Evolutionary conservation across 1,140 invertebrate genomes (phyloP), one percentile per base, ranked within the genome.

Genomic region (Vanessa tameamea): DNA sequence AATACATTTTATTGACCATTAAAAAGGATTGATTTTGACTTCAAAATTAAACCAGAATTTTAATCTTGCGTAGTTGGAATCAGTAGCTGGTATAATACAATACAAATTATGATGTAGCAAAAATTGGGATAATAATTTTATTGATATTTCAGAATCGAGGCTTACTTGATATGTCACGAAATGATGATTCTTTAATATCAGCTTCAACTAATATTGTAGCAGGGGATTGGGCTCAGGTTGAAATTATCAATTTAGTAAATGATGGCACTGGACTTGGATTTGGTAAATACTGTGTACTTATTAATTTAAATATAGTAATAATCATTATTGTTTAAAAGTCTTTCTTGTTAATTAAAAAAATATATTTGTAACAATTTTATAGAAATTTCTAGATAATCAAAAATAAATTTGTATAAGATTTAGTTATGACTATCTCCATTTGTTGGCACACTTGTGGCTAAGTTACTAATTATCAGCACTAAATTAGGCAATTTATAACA

Each of bases 221-320:
- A 83, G 97, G 97, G 78, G 98, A 99, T 93, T 99, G 98, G 97
- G 97, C 97, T 31, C 98, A 99, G 94, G 97, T 99, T 81, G 98
- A 99, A 94, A 97, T 97, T 72, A 98, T 99, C 80, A 98, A 99
- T 86, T 94, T 99, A 68, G 95, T 98, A 31, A 99, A 99, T 92
- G 98, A 99, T 95, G 98, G 98, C 43, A 97, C 97, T 79, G 98
- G 98, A 48, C 95, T 99, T 82, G 99, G 98, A 53, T 99, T 99
- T 93, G 99, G 98, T 79, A 87, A 82, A 23, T 59, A 55, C 9
- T 37, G 43, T 23, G 5, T 55, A 55, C 12, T 15, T 55, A 55
- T 5, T 55, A n/a, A n/a, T 20, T 31, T 55, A 20, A 20, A n/a
- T 23, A 55, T 20, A 20, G 8, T 55, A 1, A 55, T 55, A 16